phyloP scores from a whole-genome alignment of 2,113 vertebrate genomes.

The Pteruthius melanotis region DNA sequence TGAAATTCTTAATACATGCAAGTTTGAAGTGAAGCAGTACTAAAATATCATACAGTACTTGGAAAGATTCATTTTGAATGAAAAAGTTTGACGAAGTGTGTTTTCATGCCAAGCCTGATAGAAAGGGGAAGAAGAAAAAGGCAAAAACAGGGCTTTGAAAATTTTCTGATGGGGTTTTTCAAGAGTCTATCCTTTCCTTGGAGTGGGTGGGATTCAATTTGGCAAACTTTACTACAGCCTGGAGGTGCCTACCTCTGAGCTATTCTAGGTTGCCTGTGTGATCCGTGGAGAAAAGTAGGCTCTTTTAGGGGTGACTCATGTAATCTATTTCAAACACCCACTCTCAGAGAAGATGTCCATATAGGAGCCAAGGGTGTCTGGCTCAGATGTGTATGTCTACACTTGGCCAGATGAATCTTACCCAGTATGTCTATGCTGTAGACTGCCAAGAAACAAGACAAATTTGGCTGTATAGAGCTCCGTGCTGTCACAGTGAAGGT shows the following conservation, averaged over 20 bases:
- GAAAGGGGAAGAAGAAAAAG: background rate
- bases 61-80: background rate
- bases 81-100: background rate
- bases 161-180: background rate
- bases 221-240: conserved; percentile 39
- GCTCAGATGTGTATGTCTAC: conserved; percentile 38
- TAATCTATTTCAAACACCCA: conserved; percentile 42
- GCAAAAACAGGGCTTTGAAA: background rate
- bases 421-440: conserved; percentile 2
- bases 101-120: background rate
- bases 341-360: conserved; percentile 37
- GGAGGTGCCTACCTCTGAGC: conserved; percentile 36
- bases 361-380: conserved; percentile 53
- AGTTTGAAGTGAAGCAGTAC: background rate
- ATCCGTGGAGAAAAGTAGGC: background rate
- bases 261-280: conserved; percentile 27
- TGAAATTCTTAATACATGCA: background rate
- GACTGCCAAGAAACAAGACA: conserved; percentile 37
- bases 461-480: conserved; percentile 18
- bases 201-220: conserved; percentile 25
- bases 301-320: conserved; percentile 41
- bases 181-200: background rate
- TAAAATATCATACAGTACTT: background rate
- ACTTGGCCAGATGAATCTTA: conserved; percentile 52
- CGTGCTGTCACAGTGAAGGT: background rate